These are phyloP conservation scores for Nemapogon koenigi DNA, from an alignment of 2,888 invertebrate species.

Conservation along the genomic window DNA sequence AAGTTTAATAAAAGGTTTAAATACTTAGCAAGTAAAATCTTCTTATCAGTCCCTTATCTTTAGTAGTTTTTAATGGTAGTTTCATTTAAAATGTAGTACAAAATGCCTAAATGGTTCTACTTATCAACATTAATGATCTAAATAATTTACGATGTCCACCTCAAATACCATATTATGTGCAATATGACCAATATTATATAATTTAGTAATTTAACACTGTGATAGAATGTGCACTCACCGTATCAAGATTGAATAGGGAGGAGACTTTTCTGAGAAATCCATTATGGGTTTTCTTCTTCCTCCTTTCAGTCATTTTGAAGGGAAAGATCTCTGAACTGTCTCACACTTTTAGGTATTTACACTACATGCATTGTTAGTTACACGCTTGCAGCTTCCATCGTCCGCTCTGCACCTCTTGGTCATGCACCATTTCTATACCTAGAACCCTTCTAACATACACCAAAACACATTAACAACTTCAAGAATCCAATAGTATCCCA, in stretches of 20 bases:
- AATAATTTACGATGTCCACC: too few relatives aligned
- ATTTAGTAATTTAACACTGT: too few relatives aligned
- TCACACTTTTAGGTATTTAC: constrained; percentile 48
- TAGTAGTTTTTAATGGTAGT: constrained; percentile 5
- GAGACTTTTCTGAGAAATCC: constrained; percentile 90
- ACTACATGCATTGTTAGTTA: constrained; percentile 65
- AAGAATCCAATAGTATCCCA: too few relatives aligned
- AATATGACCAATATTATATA: too few relatives aligned
- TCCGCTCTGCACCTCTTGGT: constrained; percentile 46
- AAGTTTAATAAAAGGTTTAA: too few relatives aligned
- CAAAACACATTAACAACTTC: constrained; percentile 38
- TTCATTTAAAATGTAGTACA: too few relatives aligned
- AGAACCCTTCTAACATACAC: constrained; percentile 63
- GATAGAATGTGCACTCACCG: too few relatives aligned
- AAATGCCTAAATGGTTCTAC: too few relatives aligned
- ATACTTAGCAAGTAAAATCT: too few relatives aligned
- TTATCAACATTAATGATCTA: too few relatives aligned
- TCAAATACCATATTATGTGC: too few relatives aligned
- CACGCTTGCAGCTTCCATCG: constrained; percentile 57
- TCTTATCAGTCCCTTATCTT: not conserved
- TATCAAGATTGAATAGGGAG: constrained; percentile 85
- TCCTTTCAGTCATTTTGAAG: constrained; percentile 61
- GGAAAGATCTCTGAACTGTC: too few relatives aligned
- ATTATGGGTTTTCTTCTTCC: constrained; percentile 65
- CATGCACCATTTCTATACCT: constrained; percentile 65